Evolutionary conservation across 1,140 invertebrate species (phyloP).

Genomic region (Drosophila lini): DNA sequence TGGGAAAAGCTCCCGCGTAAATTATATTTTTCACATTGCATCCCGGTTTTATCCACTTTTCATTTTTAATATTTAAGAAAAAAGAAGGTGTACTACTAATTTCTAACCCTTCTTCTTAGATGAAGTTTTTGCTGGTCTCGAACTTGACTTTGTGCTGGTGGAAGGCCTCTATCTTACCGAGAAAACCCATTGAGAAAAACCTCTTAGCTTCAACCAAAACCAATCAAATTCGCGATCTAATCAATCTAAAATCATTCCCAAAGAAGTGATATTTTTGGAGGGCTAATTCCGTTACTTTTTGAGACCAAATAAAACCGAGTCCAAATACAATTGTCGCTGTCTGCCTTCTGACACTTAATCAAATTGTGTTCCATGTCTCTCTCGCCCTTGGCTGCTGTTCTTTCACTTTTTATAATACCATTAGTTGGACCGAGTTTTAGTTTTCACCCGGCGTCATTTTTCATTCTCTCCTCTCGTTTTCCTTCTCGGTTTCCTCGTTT

Average conservation of each 20-base stretch:
- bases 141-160: no score
- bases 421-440: constrained; percentile 55
- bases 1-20: no score
- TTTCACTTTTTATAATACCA: constrained; percentile 57
- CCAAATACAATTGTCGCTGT: constrained; percentile 20
- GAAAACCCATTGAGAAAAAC: background rate
- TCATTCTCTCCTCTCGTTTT: constrained; percentile 52
- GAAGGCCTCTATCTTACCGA: no score
- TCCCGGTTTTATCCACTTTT: no score
- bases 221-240: constrained; percentile 21
- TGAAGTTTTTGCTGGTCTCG: no score
- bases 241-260: constrained; percentile 41
- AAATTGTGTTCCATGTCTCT: constrained; percentile 56
- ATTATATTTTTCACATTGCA: no score
- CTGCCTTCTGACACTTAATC: constrained; percentile 64
- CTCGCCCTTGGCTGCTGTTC: constrained; percentile 8
- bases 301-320: background rate
- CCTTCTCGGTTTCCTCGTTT: background rate
- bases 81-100: no score
- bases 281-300: constrained; percentile 4
- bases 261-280: constrained; percentile 7
- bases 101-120: no score
- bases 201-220: background rate
- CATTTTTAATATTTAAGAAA: no score
- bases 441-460: constrained; percentile 62